Evolutionary conservation across 2,113 vertebrate genomes (phyloP), one percentile per base, ranked within the genome.

Genomic region (Alectura lathami): DNA sequence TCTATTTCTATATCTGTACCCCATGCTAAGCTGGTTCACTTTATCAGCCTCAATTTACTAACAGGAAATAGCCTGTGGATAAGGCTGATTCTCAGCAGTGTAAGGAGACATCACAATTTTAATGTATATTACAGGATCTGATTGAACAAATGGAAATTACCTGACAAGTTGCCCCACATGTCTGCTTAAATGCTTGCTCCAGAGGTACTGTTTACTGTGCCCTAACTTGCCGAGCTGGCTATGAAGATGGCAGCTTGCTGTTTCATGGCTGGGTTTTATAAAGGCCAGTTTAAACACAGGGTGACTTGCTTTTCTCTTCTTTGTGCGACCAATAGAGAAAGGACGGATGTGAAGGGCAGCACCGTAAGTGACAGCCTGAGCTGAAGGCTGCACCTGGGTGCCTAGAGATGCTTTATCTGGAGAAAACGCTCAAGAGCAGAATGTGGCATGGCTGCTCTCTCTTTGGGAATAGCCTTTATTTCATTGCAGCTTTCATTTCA

Each of bases 81-180:
- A 92, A 82, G 60, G 53, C 67, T 60, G 47, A 38, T 74, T 91
- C 72, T 81, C 59, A 70, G 67, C 45, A 12, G 40, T 57, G 67
- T 38, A 66, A 82, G 76, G 60, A 86, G 77, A 84, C 6, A 6
- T 72, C 64, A 68, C 94, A 73, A 54, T 95, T 93, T 93, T 95
- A 89, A 72, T 2, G 0, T 76, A 88, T 76, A 18, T 79, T 92
- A 56, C 53, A 53, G 77, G 62, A 53, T 76, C 84, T 97, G 93
- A 85, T 95, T 87, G 91, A 96, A 74, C 57, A 87, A 87, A 92
- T 66, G n/a, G 69, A 92, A 94, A 95, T 94, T 91, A 57, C 84
- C 78, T 38, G 66, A 91, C 83, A 76, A 89, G 83, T 91, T 89
- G 48, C 53, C 81, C 96, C 81, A 89, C 94, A 91, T 57, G 36